Evolutionary conservation across 2,113 vertebrate genomes (phyloP).

Genomic region (Neotoma lepida): DNA sequence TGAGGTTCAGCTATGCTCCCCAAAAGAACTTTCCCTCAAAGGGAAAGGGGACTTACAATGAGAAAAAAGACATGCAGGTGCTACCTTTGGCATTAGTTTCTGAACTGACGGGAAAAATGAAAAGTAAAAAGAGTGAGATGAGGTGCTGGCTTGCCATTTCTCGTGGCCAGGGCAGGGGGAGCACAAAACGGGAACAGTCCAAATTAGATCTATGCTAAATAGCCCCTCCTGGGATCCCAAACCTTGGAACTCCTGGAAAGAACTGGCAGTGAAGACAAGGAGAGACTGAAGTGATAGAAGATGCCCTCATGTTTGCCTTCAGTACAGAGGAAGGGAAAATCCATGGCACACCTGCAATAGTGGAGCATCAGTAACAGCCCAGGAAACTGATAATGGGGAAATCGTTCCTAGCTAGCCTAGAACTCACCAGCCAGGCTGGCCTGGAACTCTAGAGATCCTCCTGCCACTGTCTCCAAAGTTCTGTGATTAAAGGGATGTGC

Average conservation of each 20-base stretch:
- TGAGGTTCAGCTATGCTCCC: neutral
- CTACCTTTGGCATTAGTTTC: neutral
- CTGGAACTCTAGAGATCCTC: neutral
- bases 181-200: neutral
- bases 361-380: neutral
- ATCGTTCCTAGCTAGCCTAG: neutral
- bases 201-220: neutral
- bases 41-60: neutral
- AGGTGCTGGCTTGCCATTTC: neutral
- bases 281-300: neutral
- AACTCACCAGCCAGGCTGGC: neutral
- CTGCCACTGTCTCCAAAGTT: neutral
- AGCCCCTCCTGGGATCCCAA: neutral
- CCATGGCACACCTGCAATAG: neutral
- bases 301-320: neutral
- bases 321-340: neutral
- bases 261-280: neutral
- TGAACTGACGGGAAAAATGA: neutral
- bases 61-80: neutral
- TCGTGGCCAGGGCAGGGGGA: fast-evolving
- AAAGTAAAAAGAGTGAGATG: neutral
- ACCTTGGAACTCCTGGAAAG: neutral
- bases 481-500: neutral
- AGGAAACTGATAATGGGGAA: neutral
- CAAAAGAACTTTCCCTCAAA: neutral